Evolutionary conservation across 2,888 invertebrate species (phyloP).

Genomic region (Morpho achilles): DNA sequence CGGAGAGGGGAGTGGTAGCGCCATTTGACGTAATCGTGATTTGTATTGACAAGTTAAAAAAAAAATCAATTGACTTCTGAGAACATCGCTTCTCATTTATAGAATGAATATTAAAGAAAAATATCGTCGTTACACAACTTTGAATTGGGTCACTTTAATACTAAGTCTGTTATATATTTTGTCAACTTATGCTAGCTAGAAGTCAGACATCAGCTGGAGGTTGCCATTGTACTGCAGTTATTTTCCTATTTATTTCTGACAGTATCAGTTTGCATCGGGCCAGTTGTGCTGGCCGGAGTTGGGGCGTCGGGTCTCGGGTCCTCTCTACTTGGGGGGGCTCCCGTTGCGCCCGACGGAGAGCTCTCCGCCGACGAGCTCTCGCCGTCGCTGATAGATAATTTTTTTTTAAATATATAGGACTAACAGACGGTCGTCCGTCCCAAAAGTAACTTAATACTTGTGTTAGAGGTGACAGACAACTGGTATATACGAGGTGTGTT

Average conservation of each 20-base stretch:
- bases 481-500: too few species aligned
- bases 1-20: too few species aligned
- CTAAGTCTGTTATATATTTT: too few species aligned
- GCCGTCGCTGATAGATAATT: slow-evolving; percentile 42
- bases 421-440: neutral
- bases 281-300: slow-evolving; percentile 81
- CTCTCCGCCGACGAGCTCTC: slow-evolving; percentile 54
- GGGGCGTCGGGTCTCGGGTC: slow-evolving; percentile 65
- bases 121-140: too few species aligned
- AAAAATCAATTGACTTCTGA: too few species aligned
- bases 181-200: too few species aligned
- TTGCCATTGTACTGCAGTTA: slow-evolving; percentile 86
- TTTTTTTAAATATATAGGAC: neutral
- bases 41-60: too few species aligned
- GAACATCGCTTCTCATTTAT: too few species aligned
- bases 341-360: slow-evolving; percentile 50
- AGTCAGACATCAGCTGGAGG: slow-evolving; percentile 49
- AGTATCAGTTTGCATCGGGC: slow-evolving; percentile 86
- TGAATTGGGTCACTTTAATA: too few species aligned
- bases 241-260: slow-evolving; percentile 89
- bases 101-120: too few species aligned
- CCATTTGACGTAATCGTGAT: too few species aligned
- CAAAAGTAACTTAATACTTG: neutral
- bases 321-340: slow-evolving; percentile 42
- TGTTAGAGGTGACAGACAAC: too few species aligned